Evolutionary conservation across 2,113 vertebrate genomes (phyloP), one percentile per base, ranked within the genome.

Genomic region (Phyllopteryx taeniolatus): DNA sequence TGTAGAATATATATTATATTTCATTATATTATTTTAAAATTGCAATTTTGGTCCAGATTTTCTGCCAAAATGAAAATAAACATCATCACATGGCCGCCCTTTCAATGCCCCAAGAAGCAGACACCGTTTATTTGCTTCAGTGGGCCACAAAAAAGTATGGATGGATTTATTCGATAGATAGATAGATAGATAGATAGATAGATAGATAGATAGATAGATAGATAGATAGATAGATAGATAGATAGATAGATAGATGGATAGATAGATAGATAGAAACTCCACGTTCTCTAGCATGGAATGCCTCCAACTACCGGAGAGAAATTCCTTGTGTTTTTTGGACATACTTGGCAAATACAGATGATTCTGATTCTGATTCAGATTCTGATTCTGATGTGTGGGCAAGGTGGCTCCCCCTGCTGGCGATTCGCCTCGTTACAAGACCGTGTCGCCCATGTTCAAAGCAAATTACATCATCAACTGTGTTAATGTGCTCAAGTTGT

Each of bases 371-470:
- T 27, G 27, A 27, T 27, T 27, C 27, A 1, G 27, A 27, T 27
- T 27, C 27, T 27, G 27, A 59, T 31, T 10, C 5, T 7, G 35
- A 79, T 87, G 63, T 76, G 71, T 87, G 83, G 82, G 70, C 68
- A 68, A 70, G 79, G 79, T 75, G 62, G 86, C 86, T 79, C 90
- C 91, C 85, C 80, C 91, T 90, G 64, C 85, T 89, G 90, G 78
- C 73, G 66, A 14, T n/a, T 31, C 10, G 8, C 8, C 27, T 81
- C 44, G 6, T 76, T 67, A 76, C 89, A 83, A 5, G 44, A 66
- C 51, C 7, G n/a, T 22, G 67, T n/a, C 51, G 33, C 20, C 33
- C 47, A 27, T 42, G 49, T 22, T 66, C 22, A 14, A 31, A 7
- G 0, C 54, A n/a, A 56, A 27, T n/a, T 0, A 35, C 44, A 11